Evolutionary conservation across 1,140 invertebrate genomes (phyloP).

Genomic region (Tyrophagus putrescentiae): DNA sequence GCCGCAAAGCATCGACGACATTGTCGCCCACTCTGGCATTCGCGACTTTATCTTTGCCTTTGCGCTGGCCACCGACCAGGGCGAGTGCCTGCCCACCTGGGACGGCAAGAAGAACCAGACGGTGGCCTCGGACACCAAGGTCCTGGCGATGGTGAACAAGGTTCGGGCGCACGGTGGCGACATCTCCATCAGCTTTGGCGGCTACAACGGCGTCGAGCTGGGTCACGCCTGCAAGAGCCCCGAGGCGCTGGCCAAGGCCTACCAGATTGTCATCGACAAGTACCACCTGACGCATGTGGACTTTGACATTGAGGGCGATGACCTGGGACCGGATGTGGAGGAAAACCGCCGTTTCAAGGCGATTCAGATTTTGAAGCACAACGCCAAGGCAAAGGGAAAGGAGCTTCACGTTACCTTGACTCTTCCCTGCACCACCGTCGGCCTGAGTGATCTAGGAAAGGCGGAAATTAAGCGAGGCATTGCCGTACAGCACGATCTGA

Average conservation of each 20-base stretch:
- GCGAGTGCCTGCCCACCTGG: constrained; percentile 12
- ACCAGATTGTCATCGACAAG: constrained; percentile 18
- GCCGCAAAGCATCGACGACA: constrained; percentile 15
- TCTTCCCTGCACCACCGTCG: constrained; percentile 7
- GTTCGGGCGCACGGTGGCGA: constrained; percentile 11
- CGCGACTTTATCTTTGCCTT: constrained; percentile 15
- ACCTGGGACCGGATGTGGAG: background rate
- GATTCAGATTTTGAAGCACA: constrained; percentile 15
- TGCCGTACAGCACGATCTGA: background rate
- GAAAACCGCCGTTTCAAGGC: constrained; percentile 10
- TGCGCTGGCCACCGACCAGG: background rate
- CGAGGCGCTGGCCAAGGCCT: background rate
- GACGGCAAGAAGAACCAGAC: background rate
- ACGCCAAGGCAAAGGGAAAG: constrained; percentile 6
- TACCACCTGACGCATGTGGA: constrained; percentile 15
- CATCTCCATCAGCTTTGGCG: constrained; percentile 16
- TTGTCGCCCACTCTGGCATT: background rate
- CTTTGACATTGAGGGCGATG: constrained; percentile 17
- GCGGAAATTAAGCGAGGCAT: constrained; percentile 10
- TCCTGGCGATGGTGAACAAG: constrained; percentile 1
- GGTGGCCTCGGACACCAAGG: background rate
- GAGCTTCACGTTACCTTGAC: constrained; percentile 12
- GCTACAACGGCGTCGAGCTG: constrained; percentile 10
- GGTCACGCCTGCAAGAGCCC: constrained; percentile 2
- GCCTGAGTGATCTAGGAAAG: constrained; percentile 16